Base-by-base conservation (phyloP, 2,113 vertebrate species). In the Coracopsis vasa region DNA sequence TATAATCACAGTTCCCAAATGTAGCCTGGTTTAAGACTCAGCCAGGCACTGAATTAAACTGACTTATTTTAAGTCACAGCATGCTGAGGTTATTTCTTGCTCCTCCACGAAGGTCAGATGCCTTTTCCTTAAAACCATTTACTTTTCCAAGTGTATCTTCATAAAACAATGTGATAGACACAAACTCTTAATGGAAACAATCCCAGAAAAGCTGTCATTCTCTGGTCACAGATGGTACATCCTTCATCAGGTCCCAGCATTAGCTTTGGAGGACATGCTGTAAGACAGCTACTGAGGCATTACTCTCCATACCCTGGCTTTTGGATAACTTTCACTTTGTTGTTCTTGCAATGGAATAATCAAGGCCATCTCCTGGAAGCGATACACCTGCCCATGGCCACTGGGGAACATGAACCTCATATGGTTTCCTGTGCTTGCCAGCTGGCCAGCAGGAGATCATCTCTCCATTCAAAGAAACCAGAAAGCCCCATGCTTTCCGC, bases 261-360 rank as follows among this genome's bases (percentile, higher is more conserved):
- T 79, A 71, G 31, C 79, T 75, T 33, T 89, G 42, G 51, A 92
- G 54, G 54, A 62, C 62, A 44, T n/a, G 39, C 79, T 58, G 4
- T 48, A 73, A 66, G 41, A 81, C 50, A 86, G 72, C 47, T 61
- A 72, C n/a, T 48, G 24, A 25, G 61, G 29, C 70, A 75, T 27
- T 33, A 19, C 20, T 86, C 60, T 58, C 35, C 7, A 6, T 79
- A 44, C 69, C 51, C 62, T 18, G 58, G 33, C 13, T 90, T 92
- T 83, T 90, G 78, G 61, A 80, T 50, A 73, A 48, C 12, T 6
- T 79, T 71, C 27, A 50, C 50, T 84, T 65, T 87, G 45, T 42
- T 62, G 48, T 86, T 86, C 88, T 91, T 80, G 50, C 44, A 93
- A 56, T 8, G 20, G 29, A 90, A 86, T 31, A 88, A 86, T 91